Evolutionary conservation across 1,140 invertebrate genomes (phyloP).

Genomic region (Zaprionus capensis): DNA sequence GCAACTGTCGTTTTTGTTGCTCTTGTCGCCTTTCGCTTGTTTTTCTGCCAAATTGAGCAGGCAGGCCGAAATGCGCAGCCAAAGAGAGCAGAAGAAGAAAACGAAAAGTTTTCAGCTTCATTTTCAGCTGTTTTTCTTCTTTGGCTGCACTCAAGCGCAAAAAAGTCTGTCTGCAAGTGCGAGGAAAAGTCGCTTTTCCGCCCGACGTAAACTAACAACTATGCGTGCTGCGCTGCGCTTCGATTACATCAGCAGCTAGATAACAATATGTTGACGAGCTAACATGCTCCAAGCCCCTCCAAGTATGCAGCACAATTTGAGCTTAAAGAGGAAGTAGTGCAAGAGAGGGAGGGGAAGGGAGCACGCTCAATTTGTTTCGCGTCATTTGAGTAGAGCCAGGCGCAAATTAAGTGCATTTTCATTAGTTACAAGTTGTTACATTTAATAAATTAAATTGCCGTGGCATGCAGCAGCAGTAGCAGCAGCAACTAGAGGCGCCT

Average conservation of each 20-base stretch:
- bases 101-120: neutral
- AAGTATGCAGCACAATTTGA: constrained; percentile 14
- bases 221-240: constrained; percentile 11
- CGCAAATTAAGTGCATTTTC: constrained; percentile 56
- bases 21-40: neutral
- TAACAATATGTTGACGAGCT: constrained; percentile 39
- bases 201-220: constrained; percentile 22
- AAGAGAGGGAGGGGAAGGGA: neutral
- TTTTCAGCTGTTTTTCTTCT: constrained; percentile 7
- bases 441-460: constrained; percentile 57
- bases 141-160: constrained; percentile 22
- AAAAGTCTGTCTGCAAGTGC: constrained; percentile 16
- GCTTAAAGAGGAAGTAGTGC: neutral
- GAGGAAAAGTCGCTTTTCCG: constrained; percentile 33
- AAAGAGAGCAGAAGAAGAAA: neutral
- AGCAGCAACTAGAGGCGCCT: constrained; percentile 27
- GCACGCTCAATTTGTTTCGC: constrained; percentile 27
- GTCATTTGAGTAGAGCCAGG: constrained; percentile 36
- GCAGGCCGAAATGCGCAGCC: constrained; percentile 8
- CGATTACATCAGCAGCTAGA: constrained; percentile 27
- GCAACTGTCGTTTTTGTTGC: neutral
- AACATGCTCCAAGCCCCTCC: constrained; percentile 3
- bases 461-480: constrained; percentile 6
- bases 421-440: constrained; percentile 56
- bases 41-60: constrained; percentile 23